Conservation (phyloP, 2,113 vertebrate genomes). For the Macheiramphus alcinus region DNA sequence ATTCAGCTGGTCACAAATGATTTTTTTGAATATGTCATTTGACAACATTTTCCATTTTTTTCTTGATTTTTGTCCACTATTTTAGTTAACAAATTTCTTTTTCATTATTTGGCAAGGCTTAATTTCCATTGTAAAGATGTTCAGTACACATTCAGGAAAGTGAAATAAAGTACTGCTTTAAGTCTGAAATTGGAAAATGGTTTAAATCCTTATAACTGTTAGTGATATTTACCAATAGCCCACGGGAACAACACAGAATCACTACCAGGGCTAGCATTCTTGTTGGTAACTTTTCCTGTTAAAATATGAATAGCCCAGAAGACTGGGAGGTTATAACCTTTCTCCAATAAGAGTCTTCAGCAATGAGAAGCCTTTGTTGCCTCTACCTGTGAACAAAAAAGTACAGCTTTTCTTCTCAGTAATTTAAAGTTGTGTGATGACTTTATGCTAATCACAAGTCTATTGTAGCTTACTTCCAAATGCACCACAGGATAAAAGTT, state of each 20-base stretch:
- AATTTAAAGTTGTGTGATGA: neutral
- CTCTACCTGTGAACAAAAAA: neutral
- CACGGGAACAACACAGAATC: neutral
- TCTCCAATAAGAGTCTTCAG: neutral
- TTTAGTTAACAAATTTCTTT: neutral
- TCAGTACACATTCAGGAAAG: neutral
- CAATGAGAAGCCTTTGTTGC: neutral
- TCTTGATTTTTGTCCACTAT: neutral
- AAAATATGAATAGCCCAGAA: neutral
- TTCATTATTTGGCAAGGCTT: neutral
- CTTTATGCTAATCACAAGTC: neutral
- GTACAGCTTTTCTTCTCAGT: neutral
- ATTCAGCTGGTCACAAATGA: neutral
- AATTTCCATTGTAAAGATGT: neutral
- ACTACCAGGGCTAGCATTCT: neutral
- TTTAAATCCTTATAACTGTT: neutral
- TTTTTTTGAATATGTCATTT: neutral
- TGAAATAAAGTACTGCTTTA: neutral
- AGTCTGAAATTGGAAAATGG: neutral
- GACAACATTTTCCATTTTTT: neutral
- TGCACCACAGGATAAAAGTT: neutral
- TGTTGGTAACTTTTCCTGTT: neutral
- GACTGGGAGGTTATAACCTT: neutral
- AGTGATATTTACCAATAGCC: neutral
- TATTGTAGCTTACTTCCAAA: neutral